Conservation (phyloP, 2,888 invertebrate genomes). For the Leucophenga montana region DNA sequence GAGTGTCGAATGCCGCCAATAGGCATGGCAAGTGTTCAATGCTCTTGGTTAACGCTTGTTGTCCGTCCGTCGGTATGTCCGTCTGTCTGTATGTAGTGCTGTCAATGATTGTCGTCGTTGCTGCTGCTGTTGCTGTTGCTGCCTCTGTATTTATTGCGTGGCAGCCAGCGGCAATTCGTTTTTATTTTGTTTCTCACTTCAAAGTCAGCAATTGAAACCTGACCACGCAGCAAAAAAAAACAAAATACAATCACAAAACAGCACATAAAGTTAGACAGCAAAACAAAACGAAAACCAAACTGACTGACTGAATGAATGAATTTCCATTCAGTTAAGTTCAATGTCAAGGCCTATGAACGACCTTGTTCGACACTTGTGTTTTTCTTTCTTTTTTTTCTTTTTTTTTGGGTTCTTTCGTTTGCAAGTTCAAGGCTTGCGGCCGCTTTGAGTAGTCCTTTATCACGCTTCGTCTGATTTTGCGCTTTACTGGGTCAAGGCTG, state of each 20-base stretch:
- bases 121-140: conserved; percentile 31
- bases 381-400: background rate
- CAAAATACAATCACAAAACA: conserved; percentile 30
- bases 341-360: conserved; percentile 24
- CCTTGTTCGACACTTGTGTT: background rate
- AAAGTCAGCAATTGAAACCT: conserved; percentile 57
- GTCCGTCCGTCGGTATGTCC: background rate
- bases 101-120: conserved; percentile 18
- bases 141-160: conserved; percentile 29
- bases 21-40: background rate
- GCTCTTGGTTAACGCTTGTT: background rate
- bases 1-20: conserved; percentile 30
- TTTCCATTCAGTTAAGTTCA: conserved; percentile 24
- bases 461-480: conserved; percentile 50
- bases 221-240: conserved; percentile 41
- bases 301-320: background rate
- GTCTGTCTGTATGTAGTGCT: background rate
- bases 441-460: conserved; percentile 43
- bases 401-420: conserved; percentile 7
- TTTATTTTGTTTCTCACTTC: conserved; percentile 6
- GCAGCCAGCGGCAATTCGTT: conserved; percentile 26
- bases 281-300: conserved; percentile 9
- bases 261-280: conserved; percentile 23
- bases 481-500: conserved; percentile 6
- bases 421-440: conserved; percentile 21